A percentile compares a stretch with the other conserved stretches of the same genome.
Conservation (phyloP, 1,140 invertebrate genomes). For the Paracyclopina nana region DNA sequence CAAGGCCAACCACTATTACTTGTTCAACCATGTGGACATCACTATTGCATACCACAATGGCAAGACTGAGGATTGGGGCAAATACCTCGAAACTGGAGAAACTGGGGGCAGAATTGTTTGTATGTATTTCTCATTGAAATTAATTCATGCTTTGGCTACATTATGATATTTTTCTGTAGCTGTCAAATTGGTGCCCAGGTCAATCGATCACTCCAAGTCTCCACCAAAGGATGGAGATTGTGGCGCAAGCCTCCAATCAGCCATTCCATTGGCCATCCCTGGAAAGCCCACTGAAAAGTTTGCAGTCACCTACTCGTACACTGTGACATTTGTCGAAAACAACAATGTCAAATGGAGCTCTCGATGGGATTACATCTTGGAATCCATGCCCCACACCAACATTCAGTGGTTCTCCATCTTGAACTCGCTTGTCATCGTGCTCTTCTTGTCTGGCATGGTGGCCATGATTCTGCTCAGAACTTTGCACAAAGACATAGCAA, state of each 20-base stretch:
- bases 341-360: conserved; percentile 90
- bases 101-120: conserved; percentile 69
- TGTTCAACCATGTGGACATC: conserved; percentile 93
- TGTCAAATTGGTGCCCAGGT: conserved; percentile 53
- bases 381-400: conserved; percentile 93
- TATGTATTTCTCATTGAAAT: conserved; percentile 22
- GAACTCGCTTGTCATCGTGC: conserved; percentile 68
- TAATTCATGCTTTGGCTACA: neutral
- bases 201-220: conserved; percentile 41
- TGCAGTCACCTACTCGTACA: conserved; percentile 65
- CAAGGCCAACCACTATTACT: conserved; percentile 53
- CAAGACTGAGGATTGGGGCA: conserved; percentile 58
- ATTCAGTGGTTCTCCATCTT: conserved; percentile 97
- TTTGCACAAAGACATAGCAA: conserved; percentile 89
- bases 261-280: conserved; percentile 44
- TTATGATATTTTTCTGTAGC: conserved; percentile 25
- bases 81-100: conserved; percentile 40
- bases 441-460: conserved; percentile 80
- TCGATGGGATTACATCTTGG: conserved; percentile 96
- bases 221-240: conserved; percentile 28
- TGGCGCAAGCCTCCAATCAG: conserved; percentile 23
- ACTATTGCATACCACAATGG: conserved; percentile 71
- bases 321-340: conserved; percentile 57
- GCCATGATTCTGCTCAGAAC: conserved; percentile 96
- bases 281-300: conserved; percentile 35